These are phyloP conservation scores for Rhyacichthys aspro DNA, from an alignment of 2,797 vertebrate genomes.

Conservation along the genomic window DNA sequence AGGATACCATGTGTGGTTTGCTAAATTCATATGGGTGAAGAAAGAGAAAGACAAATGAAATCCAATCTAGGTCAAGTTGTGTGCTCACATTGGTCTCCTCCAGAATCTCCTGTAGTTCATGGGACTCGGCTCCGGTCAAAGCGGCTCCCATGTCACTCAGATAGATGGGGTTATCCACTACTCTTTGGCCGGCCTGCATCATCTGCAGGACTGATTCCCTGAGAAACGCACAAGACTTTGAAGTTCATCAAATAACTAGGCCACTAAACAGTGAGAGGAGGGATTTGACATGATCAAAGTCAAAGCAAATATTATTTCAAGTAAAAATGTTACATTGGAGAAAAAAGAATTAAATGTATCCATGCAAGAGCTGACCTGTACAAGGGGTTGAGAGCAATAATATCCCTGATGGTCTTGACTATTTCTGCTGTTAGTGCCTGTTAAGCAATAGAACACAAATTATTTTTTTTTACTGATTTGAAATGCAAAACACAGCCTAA, in stretches of 20 bases:
- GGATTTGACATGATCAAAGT: not conserved
- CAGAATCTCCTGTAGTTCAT: constrained; percentile 94
- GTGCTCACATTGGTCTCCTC: constrained; percentile 92
- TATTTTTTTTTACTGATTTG: not conserved
- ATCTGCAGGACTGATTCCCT: constrained; percentile 99
- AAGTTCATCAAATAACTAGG: too few species aligned
- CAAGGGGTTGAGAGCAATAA: constrained; percentile 95
- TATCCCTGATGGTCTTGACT: constrained; percentile 98
- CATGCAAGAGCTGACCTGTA: constrained; percentile 83
- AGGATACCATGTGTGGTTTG: too few species aligned
- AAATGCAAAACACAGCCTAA: not conserved
- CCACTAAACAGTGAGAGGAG: not conserved
- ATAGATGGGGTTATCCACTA: constrained; percentile 98
- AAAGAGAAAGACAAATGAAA: too few species aligned
- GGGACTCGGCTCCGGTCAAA: constrained; percentile 93
- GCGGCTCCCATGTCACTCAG: constrained; percentile 98
- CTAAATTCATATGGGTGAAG: too few species aligned
- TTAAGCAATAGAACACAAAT: constrained; percentile 10
- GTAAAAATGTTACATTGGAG: too few species aligned
- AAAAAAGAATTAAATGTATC: too few species aligned
- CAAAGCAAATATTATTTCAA: not conserved
- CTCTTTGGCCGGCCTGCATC: constrained; percentile 99
- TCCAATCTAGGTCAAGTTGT: too few species aligned
- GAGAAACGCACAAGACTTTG: constrained; percentile 5
- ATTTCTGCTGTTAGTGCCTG: constrained; percentile 96